Conservation (phyloP, 2,888 invertebrate genomes). For the Opisthograptis luteolata region DNA sequence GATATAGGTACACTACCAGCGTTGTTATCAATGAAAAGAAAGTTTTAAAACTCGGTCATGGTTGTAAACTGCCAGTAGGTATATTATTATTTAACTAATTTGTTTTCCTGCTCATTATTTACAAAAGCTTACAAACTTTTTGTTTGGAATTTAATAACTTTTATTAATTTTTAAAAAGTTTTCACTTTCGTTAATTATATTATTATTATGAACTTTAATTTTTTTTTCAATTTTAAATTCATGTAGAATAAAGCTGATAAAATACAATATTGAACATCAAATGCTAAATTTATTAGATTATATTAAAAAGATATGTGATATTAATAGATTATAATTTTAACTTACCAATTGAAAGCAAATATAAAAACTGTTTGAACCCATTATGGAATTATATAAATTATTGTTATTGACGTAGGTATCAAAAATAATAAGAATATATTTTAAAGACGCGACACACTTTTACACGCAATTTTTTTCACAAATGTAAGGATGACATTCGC, state of each 20-base stretch:
- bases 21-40: slow-evolving; percentile 30
- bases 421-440: slow-evolving; percentile 44
- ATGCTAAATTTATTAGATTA: too few relatives aligned
- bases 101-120: too few relatives aligned
- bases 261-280: too few relatives aligned
- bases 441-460: slow-evolving; percentile 60
- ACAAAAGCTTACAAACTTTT: too few relatives aligned
- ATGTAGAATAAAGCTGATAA: too few relatives aligned
- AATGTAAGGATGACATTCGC: slow-evolving; percentile 78
- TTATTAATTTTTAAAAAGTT: too few relatives aligned
- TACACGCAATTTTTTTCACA: slow-evolving; percentile 70
- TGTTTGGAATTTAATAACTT: too few relatives aligned
- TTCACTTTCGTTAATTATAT: too few relatives aligned
- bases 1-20: not conserved
- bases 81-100: too few relatives aligned
- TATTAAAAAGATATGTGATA: too few relatives aligned
- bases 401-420: slow-evolving; percentile 52
- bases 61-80: not conserved
- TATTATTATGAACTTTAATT: too few relatives aligned
- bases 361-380: slow-evolving; percentile 66
- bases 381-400: slow-evolving; percentile 40
- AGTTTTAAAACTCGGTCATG: slow-evolving; percentile 27
- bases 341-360: slow-evolving; percentile 72
- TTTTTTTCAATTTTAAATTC: too few relatives aligned
- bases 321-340: slow-evolving; percentile 20